Conservation (phyloP, 2,888 invertebrate genomes). For the Hydropsyche betteni region DNA sequence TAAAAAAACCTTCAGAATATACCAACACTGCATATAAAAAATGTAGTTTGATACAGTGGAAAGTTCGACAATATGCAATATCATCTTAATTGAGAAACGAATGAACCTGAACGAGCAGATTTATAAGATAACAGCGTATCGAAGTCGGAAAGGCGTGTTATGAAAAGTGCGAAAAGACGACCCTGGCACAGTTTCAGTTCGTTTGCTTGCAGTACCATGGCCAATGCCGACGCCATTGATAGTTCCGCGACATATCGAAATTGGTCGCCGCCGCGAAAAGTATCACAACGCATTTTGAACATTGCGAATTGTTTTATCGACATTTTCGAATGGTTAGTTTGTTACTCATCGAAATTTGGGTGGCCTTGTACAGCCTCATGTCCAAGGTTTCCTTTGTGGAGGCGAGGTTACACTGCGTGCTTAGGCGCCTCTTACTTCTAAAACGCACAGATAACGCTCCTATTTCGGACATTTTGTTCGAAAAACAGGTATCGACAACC, state of each 20-base stretch:
- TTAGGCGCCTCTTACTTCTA: constrained; percentile 38
- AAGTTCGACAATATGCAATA: no score
- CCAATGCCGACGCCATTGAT: constrained; percentile 38
- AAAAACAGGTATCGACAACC: no score
- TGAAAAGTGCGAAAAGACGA: constrained; percentile 34
- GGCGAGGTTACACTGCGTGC: constrained; percentile 26
- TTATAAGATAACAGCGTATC: background rate
- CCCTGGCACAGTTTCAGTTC: constrained; percentile 45
- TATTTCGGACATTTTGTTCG: constrained; percentile 14
- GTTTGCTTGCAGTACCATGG: constrained; percentile 46
- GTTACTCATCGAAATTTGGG: constrained; percentile 34
- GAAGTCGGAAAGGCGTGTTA: background rate
- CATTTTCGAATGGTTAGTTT: constrained; percentile 12
- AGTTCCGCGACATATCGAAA: constrained; percentile 17
- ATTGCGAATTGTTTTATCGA: no score
- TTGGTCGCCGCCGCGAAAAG: no score
- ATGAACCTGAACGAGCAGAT: background rate
- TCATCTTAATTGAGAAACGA: background rate
- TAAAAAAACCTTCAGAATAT: no score
- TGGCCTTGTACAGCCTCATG: constrained; percentile 37
- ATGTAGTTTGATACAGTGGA: no score
- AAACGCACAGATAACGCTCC: constrained; percentile 9
- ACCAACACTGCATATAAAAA: no score
- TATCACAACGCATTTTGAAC: no score
- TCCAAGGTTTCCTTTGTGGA: constrained; percentile 40